Conservation (phyloP, 2,888 invertebrate species). For the Conops quadrifasciatus region DNA sequence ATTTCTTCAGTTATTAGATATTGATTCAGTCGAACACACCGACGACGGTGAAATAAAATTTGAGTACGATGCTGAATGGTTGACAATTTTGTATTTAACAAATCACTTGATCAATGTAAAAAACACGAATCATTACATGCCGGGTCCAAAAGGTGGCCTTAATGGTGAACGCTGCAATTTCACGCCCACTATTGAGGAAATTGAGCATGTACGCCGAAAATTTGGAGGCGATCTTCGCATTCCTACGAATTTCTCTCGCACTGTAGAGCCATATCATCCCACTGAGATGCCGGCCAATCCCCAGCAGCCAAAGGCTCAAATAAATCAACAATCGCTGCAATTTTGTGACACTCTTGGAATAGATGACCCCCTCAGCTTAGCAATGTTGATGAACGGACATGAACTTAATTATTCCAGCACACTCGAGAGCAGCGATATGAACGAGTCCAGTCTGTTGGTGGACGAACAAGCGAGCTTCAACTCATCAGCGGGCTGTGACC, state of each 20-base stretch:
- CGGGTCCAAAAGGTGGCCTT: constrained; percentile 72
- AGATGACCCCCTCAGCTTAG: constrained; percentile 80
- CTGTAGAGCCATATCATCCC: constrained; percentile 73
- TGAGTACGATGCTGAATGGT: constrained; percentile 92
- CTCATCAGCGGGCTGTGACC: constrained; percentile 40
- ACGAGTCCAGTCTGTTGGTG: constrained; percentile 39
- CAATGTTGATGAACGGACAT: constrained; percentile 68
- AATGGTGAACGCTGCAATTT: constrained; percentile 68
- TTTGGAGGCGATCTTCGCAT: constrained; percentile 76
- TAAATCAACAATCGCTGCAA: constrained; percentile 75
- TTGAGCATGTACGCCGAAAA: constrained; percentile 70
- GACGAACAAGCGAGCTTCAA: constrained; percentile 42
- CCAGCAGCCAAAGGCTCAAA: constrained; percentile 67
- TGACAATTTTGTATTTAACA: constrained; percentile 85
- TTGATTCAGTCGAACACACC: constrained; percentile 72
- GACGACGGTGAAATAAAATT: constrained; percentile 53
- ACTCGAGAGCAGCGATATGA: constrained; percentile 46
- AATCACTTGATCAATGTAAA: constrained; percentile 86
- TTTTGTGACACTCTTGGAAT: constrained; percentile 77
- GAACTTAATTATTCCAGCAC: constrained; percentile 55
- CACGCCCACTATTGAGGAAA: constrained; percentile 77
- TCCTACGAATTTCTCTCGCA: constrained; percentile 81
- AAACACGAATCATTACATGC: constrained; percentile 78
- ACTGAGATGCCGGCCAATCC: constrained; percentile 55
- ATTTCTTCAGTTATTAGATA: constrained; percentile 85